Percentiles rank a stretch among this genome's conserved stretches.
phyloP scores from a whole-genome alignment of 2,113 vertebrate genomes.

The Pyrgilauda ruficollis region DNA sequence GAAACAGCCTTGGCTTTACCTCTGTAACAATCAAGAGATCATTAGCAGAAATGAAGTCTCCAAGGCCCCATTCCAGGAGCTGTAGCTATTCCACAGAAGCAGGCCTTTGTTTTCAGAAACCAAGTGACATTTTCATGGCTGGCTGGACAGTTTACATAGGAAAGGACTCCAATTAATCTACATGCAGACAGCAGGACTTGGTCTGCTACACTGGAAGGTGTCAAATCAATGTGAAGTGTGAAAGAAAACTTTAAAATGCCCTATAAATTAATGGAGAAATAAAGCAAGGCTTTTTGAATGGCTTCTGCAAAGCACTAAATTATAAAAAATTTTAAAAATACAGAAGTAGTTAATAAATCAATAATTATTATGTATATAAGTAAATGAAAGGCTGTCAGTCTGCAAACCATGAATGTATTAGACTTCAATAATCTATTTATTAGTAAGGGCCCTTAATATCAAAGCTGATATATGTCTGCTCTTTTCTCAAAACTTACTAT shows the following conservation, averaged over 20 bases:
- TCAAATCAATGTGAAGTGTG: neutral
- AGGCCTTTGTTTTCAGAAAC: conserved; percentile 46
- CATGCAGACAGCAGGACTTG: neutral
- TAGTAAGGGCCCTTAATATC: neutral
- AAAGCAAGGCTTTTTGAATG: neutral
- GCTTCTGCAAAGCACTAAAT: neutral
- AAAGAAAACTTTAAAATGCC: neutral
- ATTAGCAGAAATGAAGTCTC: conserved; percentile 51
- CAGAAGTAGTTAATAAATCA: neutral
- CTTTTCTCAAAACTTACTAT: neutral
- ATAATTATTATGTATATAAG: neutral
- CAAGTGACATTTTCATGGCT: conserved; percentile 57
- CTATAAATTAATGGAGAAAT: neutral
- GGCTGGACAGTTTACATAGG: conserved; percentile 38
- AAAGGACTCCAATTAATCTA: conserved; percentile 33
- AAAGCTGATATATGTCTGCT: neutral
- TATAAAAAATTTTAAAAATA: neutral
- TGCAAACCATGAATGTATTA: neutral
- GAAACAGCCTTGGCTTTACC: conserved; percentile 1
- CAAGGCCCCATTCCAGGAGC: conserved; percentile 12
- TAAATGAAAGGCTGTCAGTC: neutral
- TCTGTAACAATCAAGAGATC: conserved; percentile 26
- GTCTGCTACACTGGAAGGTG: neutral
- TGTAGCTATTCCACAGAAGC: conserved; percentile 25
- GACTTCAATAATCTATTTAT: neutral